Conservation (phyloP, 2,113 vertebrate genomes). For the Casuarius casuarius region DNA sequence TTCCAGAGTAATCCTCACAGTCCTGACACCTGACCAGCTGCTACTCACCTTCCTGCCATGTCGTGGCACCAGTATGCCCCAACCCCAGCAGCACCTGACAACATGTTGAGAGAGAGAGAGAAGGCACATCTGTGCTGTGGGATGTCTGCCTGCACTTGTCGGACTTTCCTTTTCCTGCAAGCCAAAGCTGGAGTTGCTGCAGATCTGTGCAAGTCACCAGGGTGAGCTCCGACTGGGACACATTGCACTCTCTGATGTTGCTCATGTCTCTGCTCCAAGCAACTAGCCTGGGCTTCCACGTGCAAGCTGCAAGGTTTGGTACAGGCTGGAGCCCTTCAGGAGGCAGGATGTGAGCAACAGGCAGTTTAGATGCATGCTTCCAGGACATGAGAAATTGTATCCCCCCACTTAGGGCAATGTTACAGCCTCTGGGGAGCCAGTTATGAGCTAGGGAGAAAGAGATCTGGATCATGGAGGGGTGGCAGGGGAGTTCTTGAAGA, state of each 20-base stretch:
- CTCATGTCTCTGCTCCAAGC: background rate
- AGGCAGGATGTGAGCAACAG: background rate
- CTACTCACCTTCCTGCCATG: too few relatives aligned
- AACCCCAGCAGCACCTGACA: too few relatives aligned
- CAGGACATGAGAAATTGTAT: background rate
- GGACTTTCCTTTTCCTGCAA: background rate
- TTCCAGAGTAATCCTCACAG: too few relatives aligned
- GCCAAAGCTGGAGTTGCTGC: background rate
- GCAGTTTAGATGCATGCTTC: too few relatives aligned
- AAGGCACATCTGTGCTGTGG: background rate
- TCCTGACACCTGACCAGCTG: too few relatives aligned
- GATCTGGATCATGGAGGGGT: background rate
- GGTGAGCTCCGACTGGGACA: background rate
- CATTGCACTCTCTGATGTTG: background rate
- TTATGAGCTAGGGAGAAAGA: background rate
- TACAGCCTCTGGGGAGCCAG: background rate
- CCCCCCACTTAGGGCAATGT: too few relatives aligned
- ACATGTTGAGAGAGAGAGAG: background rate
- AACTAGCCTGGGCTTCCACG: background rate
- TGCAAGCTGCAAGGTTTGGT: background rate
- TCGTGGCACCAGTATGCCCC: too few relatives aligned
- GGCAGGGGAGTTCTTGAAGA: background rate
- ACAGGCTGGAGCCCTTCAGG: background rate
- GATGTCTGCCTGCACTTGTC: background rate
- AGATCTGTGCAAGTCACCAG: background rate